Evolutionary conservation across 2,113 vertebrate species (phyloP).

Genomic region (Drymodes brunneopygia): DNA sequence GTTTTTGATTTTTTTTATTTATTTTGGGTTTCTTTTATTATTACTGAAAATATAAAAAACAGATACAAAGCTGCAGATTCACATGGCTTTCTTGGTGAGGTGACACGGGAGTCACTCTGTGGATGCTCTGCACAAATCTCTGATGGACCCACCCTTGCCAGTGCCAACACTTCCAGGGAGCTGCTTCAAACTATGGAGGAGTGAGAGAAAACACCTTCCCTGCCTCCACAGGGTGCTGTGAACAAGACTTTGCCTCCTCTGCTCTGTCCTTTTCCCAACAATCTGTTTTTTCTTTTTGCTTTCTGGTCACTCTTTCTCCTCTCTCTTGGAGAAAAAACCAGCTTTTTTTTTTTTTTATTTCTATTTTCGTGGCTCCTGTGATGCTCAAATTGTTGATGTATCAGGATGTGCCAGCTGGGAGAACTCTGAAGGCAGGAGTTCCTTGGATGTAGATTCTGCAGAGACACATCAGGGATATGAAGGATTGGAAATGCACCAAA

Average conservation of each 20-base stretch:
- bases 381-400: not conserved
- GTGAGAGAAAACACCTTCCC: not conserved
- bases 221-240: not conserved
- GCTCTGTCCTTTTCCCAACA: not conserved
- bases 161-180: not conserved
- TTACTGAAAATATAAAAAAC: not conserved
- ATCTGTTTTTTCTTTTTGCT: not conserved
- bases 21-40: not conserved
- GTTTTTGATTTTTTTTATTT: not conserved
- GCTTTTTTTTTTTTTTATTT: not conserved
- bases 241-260: not conserved
- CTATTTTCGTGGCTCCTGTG: not conserved
- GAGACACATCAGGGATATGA: not conserved
- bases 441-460: not conserved
- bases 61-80: not conserved
- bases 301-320: not conserved
- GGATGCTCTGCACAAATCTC: not conserved
- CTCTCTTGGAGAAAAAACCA: not conserved
- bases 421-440: not conserved
- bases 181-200: not conserved
- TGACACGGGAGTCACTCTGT: rapidly evolving
- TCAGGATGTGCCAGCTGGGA: not conserved
- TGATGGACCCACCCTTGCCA: not conserved
- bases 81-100: not conserved
- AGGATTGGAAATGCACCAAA: not conserved